Evolutionary conservation across 92 coral and sea anemone genomes (phyloP).

Genomic region (Pocillopora meandrina): DNA sequence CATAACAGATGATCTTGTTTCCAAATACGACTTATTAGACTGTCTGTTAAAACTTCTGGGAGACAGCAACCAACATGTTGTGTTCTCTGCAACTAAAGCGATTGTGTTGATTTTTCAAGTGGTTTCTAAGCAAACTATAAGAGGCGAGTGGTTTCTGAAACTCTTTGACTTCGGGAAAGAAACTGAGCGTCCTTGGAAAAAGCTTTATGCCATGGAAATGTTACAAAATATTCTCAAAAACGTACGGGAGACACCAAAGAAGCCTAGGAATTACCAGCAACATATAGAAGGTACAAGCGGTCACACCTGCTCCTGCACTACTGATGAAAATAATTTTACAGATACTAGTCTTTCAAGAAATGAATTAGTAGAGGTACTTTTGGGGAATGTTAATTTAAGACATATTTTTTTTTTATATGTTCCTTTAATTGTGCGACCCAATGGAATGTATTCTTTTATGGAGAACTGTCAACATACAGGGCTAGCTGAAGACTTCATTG

Average conservation of each 20-base stretch:
- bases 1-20: constrained; percentile 39
- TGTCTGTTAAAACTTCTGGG: constrained; percentile 43
- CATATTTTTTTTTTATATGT: constrained; percentile 24
- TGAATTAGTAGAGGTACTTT: constrained; percentile 3
- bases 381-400: constrained; percentile 6
- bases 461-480: constrained; percentile 8
- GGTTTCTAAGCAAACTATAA: constrained; percentile 26
- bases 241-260: constrained; percentile 5
- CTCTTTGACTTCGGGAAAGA: constrained; percentile 34
- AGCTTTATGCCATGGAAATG: constrained; percentile 52
- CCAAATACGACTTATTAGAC: constrained; percentile 22
- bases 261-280: not conserved
- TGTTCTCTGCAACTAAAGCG: constrained; percentile 68
- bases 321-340: not conserved
- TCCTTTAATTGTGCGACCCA: constrained; percentile 37
- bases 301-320: not conserved
- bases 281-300: not conserved
- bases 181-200: constrained; percentile 45
- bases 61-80: constrained; percentile 57
- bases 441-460: constrained; percentile 38
- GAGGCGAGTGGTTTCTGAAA: constrained; percentile 21
- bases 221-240: constrained; percentile 32
- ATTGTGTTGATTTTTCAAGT: constrained; percentile 19
- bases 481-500: not conserved
- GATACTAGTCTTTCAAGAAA: not conserved